Conservation (phyloP, 2,797 vertebrate genomes). For the Coilia nasus region DNA sequence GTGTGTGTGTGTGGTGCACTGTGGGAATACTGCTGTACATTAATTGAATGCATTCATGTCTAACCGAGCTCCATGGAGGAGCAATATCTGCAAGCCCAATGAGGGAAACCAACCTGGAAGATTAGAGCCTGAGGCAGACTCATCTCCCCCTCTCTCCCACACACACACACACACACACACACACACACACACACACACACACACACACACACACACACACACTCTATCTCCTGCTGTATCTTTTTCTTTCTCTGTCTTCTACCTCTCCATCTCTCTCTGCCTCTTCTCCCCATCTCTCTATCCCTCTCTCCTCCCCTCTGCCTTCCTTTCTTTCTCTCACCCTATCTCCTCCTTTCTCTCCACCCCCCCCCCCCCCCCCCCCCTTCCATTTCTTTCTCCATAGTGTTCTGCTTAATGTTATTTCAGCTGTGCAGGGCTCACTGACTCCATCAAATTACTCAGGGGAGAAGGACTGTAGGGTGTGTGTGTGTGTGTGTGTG, state of each 20-base stretch:
- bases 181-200: too few relatives aligned
- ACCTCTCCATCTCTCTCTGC: slow-evolving; percentile 26
- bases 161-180: background rate
- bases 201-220: too few relatives aligned
- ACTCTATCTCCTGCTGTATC: too few relatives aligned
- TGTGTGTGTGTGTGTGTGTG: slow-evolving; percentile 8
- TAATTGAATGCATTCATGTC: slow-evolving; percentile 54
- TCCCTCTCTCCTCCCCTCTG: background rate
- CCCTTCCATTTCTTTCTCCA: background rate
- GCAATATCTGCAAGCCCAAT: slow-evolving; percentile 47
- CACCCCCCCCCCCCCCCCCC: background rate
- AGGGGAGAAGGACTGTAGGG: background rate
- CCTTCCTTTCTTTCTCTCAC: background rate
- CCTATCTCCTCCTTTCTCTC: background rate
- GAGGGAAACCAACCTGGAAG: slow-evolving; percentile 39
- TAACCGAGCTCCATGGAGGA: slow-evolving; percentile 45
- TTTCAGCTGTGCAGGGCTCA: slow-evolving; percentile 13
- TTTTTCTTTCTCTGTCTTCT: too few relatives aligned
- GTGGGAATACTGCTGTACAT: slow-evolving; percentile 36
- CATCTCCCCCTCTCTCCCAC: slow-evolving; percentile 23
- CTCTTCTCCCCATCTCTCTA: slow-evolving; percentile 27
- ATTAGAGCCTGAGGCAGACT: slow-evolving; percentile 43
- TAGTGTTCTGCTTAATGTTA: slow-evolving; percentile 6
- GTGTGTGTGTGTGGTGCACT: background rate
- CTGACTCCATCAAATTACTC: slow-evolving; percentile 12